These are phyloP conservation scores for Anthopleura xanthogrammica DNA, from an alignment of 92 coral and sea anemone genomes.

Conservation along the genomic window DNA sequence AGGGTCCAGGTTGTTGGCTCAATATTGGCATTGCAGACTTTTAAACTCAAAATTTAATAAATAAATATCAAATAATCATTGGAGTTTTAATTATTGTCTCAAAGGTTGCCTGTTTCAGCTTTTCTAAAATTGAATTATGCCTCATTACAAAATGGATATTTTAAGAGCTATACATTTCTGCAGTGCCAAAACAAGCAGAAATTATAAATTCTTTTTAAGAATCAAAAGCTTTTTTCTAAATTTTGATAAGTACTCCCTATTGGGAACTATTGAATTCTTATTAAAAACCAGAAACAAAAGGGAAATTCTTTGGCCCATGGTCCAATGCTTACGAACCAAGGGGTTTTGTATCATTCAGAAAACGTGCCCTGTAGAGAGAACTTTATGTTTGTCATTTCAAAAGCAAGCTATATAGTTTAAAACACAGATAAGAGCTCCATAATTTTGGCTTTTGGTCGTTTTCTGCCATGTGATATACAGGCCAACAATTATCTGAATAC, in stretches of 20 bases:
- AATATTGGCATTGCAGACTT: neutral
- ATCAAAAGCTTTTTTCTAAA: neutral
- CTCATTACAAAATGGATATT: slow-evolving; percentile 8
- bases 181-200: neutral
- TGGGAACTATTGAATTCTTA: slow-evolving; percentile 1
- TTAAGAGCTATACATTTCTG: neutral
- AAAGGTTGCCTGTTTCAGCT: slow-evolving; percentile 1
- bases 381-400: neutral
- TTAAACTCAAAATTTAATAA: neutral
- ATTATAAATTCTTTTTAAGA: neutral
- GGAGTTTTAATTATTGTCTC: slow-evolving; percentile 1
- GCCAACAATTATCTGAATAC: slow-evolving; percentile 17
- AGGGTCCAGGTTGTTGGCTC: neutral
- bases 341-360: slow-evolving; percentile 9
- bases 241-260: neutral
- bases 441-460: slow-evolving; percentile 4
- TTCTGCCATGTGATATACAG: slow-evolving; percentile 34
- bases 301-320: slow-evolving; percentile 7
- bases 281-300: slow-evolving; percentile 11
- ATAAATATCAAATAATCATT: neutral
- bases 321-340: slow-evolving; percentile 7
- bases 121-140: neutral
- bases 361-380: neutral
- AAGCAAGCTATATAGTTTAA: neutral
- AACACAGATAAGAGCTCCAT: neutral